These are phyloP conservation scores for Caenorhabditis panamensis DNA, from an alignment of 2,888 invertebrate genomes.

Conservation along the genomic window DNA sequence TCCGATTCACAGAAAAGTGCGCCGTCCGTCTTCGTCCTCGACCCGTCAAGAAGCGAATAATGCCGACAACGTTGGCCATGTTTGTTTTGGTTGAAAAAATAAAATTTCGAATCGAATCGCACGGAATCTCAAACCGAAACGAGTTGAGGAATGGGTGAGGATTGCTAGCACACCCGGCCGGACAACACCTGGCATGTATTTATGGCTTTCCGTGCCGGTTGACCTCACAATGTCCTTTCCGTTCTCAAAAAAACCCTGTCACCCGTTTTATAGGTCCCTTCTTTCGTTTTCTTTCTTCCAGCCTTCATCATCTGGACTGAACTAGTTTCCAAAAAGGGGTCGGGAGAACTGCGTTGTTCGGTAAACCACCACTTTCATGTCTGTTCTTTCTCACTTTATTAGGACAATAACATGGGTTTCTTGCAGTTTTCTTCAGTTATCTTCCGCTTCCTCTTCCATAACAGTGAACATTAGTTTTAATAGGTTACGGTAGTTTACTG, in stretches of 20 bases:
- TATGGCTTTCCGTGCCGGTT: slow-evolving; percentile 29
- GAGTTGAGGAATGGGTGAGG: slow-evolving; percentile 21
- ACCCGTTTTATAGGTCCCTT: slow-evolving; percentile 43
- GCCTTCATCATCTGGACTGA: slow-evolving; percentile 24
- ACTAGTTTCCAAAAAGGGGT: slow-evolving; percentile 40
- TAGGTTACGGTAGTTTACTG: not conserved
- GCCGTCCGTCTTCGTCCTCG: slow-evolving; percentile 26
- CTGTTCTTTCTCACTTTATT: slow-evolving; percentile 35
- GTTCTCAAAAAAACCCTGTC: slow-evolving; percentile 27
- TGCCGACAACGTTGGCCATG: slow-evolving; percentile 3
- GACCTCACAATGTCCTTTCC: slow-evolving; percentile 50
- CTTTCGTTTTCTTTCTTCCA: slow-evolving; percentile 9
- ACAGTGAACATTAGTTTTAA: not conserved
- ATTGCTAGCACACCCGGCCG: slow-evolving; percentile 21
- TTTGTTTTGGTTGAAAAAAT: slow-evolving; percentile 16
- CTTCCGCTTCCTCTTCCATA: not conserved
- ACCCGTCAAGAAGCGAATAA: slow-evolving; percentile 5
- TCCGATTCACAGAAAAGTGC: slow-evolving; percentile 8
- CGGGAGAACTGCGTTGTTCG: slow-evolving; percentile 30
- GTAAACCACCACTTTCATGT: slow-evolving; percentile 42
- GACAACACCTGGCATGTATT: slow-evolving; percentile 49
- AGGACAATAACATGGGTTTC: slow-evolving; percentile 39
- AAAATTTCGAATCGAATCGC: not conserved
- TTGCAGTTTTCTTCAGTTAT: not conserved
- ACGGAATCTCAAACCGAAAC: not conserved